These are phyloP conservation scores for Tetramorium simillimum DNA, from an alignment of 1,140 invertebrate species.

Conservation along the genomic window DNA sequence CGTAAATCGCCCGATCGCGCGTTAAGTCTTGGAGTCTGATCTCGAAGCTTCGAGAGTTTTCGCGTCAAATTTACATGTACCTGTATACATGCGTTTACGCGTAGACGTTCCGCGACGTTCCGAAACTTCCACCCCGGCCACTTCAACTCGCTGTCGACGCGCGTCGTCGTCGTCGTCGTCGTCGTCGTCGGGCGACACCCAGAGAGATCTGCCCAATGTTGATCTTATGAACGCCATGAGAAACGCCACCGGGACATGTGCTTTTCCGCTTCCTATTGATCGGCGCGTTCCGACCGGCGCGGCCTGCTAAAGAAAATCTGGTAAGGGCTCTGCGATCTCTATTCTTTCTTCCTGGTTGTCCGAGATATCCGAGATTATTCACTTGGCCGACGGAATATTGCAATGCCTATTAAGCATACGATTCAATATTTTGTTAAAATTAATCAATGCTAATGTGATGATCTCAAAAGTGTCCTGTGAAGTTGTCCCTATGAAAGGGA, in stretches of 20 bases:
- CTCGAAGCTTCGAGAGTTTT: no score
- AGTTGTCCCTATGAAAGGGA: neutral
- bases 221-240: constrained; percentile 44
- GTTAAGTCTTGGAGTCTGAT: no score
- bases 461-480: no score
- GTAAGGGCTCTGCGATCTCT: constrained; percentile 54
- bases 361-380: neutral
- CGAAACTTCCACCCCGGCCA: neutral
- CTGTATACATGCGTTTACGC: no score
- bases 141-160: neutral
- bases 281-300: constrained; percentile 71
- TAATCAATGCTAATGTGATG: no score
- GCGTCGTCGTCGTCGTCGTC: neutral
- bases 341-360: neutral
- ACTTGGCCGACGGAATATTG: neutral
- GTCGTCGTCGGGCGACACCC: neutral
- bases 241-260: constrained; percentile 75
- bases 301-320: constrained; percentile 48
- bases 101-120: no score
- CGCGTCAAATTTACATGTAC: neutral
- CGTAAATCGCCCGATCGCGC: no score
- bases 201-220: constrained; percentile 26
- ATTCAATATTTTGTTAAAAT: neutral
- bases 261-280: constrained; percentile 78
- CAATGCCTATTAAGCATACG: neutral